Conservation (phyloP, 2,888 invertebrate species). For the Diaprepes abbreviatus region DNA sequence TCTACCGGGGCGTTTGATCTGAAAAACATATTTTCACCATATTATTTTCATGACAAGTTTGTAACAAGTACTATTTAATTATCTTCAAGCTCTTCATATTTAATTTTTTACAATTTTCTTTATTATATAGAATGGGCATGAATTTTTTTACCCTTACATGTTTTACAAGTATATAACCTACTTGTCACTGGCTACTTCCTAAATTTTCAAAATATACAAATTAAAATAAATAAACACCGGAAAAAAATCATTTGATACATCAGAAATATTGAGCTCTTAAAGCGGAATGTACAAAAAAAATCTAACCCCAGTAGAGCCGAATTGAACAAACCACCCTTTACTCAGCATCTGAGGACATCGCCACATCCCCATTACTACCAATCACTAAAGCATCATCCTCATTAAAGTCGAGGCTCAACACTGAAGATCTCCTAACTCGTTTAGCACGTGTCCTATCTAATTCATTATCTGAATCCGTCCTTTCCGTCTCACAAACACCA, state of each 20-base stretch:
- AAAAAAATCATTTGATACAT: neutral
- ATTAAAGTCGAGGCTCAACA: slow-evolving; percentile 80
- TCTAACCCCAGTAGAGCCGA: slow-evolving; percentile 7
- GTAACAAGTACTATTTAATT: too few relatives aligned
- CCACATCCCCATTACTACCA: slow-evolving; percentile 77
- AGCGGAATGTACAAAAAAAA: slow-evolving; percentile 26
- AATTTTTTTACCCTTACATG: too few relatives aligned
- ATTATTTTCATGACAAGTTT: too few relatives aligned
- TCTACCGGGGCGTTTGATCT: slow-evolving; percentile 3
- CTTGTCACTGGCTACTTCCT: too few relatives aligned
- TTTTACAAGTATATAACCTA: too few relatives aligned
- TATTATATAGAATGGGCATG: too few relatives aligned
- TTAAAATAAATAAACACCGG: neutral
- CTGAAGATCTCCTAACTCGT: slow-evolving; percentile 79
- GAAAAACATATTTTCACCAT: neutral
- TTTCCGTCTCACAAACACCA: slow-evolving; percentile 65
- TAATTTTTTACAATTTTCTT: too few relatives aligned
- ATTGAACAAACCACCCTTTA: slow-evolving; percentile 10
- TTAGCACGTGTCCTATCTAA: slow-evolving; percentile 70
- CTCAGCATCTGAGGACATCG: slow-evolving; percentile 60
- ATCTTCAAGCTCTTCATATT: too few relatives aligned
- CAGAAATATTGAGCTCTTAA: neutral
- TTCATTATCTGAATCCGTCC: slow-evolving; percentile 69
- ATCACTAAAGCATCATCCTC: slow-evolving; percentile 82
- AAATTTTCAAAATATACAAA: neutral